Percentiles rank a stretch among this genome's conserved stretches.
phyloP scores from a whole-genome alignment of 2,113 vertebrate species.

The Coptodon bakossiorum region DNA sequence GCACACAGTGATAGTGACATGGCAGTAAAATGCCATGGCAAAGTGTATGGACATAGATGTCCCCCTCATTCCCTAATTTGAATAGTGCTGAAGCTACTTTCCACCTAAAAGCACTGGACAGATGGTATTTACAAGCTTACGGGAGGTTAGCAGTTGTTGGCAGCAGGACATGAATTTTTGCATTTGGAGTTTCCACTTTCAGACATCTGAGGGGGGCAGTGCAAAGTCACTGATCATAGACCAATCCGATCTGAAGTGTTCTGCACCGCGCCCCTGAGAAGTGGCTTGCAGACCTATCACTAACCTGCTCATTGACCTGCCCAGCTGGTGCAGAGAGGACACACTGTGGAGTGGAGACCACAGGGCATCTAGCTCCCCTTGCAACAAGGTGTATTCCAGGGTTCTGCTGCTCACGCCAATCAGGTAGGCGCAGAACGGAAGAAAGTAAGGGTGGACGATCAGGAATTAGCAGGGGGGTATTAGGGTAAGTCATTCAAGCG shows the following conservation, averaged over 20 bases:
- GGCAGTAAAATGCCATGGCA: neutral
- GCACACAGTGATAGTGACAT: slow-evolving; percentile 32
- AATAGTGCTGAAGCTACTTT: neutral
- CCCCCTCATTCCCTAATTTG: neutral
- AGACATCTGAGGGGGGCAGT: slow-evolving; percentile 16
- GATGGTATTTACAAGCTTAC: slow-evolving; percentile 40
- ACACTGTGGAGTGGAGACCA: slow-evolving; percentile 78
- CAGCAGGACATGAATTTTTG: slow-evolving; percentile 27
- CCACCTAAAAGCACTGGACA: slow-evolving; percentile 13
- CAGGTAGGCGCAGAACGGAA: slow-evolving; percentile 30
- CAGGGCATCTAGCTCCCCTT: slow-evolving; percentile 75
- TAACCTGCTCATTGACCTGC: slow-evolving; percentile 81
- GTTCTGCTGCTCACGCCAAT: slow-evolving; percentile 65
- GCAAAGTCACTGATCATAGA: slow-evolving; percentile 12
- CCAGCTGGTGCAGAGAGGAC: slow-evolving; percentile 73
- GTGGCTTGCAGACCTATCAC: slow-evolving; percentile 48
- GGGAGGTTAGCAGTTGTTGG: slow-evolving; percentile 5
- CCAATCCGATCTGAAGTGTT: neutral
- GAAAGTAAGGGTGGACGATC: slow-evolving; percentile 27
- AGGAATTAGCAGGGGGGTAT: slow-evolving; percentile 23
- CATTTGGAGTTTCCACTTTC: slow-evolving; percentile 16
- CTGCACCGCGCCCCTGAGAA: slow-evolving; percentile 33
- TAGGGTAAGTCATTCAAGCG: slow-evolving; percentile 28
- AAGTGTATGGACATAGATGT: neutral
- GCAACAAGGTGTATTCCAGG: slow-evolving; percentile 71